phyloP scores from a whole-genome alignment of 2,113 vertebrate genomes.

The Crypturellus undulatus region DNA sequence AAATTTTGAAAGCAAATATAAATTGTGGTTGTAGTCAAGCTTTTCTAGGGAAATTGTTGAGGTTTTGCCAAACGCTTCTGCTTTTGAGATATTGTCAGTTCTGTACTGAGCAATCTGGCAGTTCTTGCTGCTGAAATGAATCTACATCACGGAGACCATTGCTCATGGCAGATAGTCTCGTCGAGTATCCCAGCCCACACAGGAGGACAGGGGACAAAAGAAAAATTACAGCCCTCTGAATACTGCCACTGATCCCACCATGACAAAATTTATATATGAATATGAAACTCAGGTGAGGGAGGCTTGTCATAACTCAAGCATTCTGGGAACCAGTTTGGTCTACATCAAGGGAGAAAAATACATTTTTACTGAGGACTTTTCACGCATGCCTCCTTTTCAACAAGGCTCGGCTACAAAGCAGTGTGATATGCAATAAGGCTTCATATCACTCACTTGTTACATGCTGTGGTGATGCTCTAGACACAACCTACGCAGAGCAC shows the following conservation, averaged over 20 bases:
- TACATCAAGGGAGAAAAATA: neutral
- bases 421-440: neutral
- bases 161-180: neutral
- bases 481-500: neutral
- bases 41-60: neutral
- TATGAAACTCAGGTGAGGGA: neutral
- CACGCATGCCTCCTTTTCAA: neutral
- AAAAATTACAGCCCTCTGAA: neutral
- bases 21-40: neutral
- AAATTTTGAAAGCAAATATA: neutral
- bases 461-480: neutral
- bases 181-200: neutral
- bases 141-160: neutral
- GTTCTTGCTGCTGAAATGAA: neutral
- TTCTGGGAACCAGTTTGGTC: neutral
- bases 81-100: neutral
- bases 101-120: neutral
- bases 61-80: neutral
- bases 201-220: neutral
- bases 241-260: neutral
- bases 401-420: neutral
- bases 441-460: neutral
- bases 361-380: neutral
- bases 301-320: neutral
- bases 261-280: neutral